Evolutionary conservation across 2,888 invertebrate genomes (phyloP).

Genomic region (Idaea straminata): DNA sequence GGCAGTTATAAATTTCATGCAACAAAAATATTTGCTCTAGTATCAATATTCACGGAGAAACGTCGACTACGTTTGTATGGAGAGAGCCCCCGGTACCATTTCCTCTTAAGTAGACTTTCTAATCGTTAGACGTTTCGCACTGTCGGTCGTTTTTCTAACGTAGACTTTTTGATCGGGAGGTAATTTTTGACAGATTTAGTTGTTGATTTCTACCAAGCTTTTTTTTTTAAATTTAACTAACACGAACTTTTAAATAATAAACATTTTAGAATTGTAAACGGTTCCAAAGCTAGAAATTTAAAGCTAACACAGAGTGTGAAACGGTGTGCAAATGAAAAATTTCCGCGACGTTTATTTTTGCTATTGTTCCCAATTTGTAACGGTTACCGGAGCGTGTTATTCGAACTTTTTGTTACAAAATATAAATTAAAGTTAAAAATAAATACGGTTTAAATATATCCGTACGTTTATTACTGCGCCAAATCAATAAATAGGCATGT

Average conservation of each 20-base stretch:
- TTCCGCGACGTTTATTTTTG: constrained; percentile 62
- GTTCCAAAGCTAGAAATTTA: constrained; percentile 46
- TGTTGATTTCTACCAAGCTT: no score
- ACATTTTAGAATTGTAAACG: background rate
- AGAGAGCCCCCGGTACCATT: no score
- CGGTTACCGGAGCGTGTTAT: constrained; percentile 43
- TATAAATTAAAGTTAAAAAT: constrained; percentile 9
- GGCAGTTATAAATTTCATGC: no score
- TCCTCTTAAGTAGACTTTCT: no score
- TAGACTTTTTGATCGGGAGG: no score
- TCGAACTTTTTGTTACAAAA: constrained; percentile 28
- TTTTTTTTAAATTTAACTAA: no score
- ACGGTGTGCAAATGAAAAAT: constrained; percentile 71
- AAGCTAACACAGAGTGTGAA: constrained; percentile 70
- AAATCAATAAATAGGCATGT: background rate
- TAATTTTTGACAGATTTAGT: no score
- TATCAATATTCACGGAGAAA: no score
- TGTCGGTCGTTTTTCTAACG: no score
- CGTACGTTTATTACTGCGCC: background rate
- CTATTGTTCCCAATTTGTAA: constrained; percentile 68
- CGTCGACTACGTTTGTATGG: no score
- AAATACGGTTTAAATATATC: background rate
- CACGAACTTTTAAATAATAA: background rate
- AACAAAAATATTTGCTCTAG: no score
- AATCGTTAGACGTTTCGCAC: no score